Evolutionary conservation across 2,113 vertebrate genomes (phyloP), one percentile per base, ranked within the genome.

Genomic region (Scartelaos histophorus): DNA sequence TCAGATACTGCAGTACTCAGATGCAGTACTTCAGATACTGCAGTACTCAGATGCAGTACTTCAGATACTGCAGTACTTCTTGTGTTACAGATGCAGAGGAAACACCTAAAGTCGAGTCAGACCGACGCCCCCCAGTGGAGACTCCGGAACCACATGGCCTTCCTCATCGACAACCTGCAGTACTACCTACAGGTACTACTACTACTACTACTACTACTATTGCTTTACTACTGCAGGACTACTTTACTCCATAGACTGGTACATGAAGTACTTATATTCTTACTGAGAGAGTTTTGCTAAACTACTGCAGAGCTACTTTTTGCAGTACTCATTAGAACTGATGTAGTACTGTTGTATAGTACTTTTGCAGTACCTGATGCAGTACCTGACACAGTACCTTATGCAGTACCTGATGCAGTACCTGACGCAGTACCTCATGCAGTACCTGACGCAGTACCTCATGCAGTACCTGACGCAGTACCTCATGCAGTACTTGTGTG

Each of bases 121-220:
- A 97, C 94, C 0, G 97, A 97, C 0, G 96, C 96, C 0, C 88
- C 96, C 43, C 98, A 98, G 87, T 99, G 96, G 95, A 93, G 96
- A 22, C 91, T 99, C 1, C 94, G 97, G 66, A 98, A 99, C 78
- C 98, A 99, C 92, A 99, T 99, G 98, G 96, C 97, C 0, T 99
- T 99, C 84, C 82, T 99, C 13, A 97, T 99, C 49, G 98, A 99
- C 82, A 99, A 99, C 83, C 95, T 99, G 74, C 97, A 99, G 87
- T 98, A 99, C 84, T 99, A 99, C 71, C 84, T 99, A n/a, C 98
- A 99, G 96, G 97, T 98, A 54, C 67, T 0, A 9, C 34, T 15
- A 19, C 34, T 17, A 17, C 15, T 17, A 64, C 29, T 43, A 43
- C 7, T 43, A 11, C 35, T 38, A 38, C 35, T 34, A 24, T 15